Percentiles rank a stretch among this genome's conserved stretches.
Evolutionary conservation across 2,888 invertebrate genomes (phyloP).

Genomic region (Silvanus unidentatus): DNA sequence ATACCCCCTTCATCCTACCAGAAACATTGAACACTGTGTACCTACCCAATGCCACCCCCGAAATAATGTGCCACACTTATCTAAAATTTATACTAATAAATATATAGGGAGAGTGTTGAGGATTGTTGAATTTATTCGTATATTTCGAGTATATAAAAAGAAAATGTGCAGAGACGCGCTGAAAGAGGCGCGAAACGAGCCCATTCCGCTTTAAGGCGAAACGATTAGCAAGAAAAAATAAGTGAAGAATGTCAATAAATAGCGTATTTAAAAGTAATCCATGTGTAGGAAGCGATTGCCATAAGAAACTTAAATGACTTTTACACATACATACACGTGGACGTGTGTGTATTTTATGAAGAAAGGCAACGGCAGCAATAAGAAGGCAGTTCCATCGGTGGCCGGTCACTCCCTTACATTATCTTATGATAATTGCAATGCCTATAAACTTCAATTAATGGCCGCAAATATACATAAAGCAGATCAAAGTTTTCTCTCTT

Average conservation of each 20-base stretch:
- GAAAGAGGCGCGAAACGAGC: too few species aligned
- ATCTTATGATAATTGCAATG: constrained; percentile 47
- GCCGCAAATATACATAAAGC: constrained; percentile 46
- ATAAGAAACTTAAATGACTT: constrained; percentile 33
- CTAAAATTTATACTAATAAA: too few species aligned
- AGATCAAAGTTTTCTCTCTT: constrained; percentile 44
- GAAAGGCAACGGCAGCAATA: constrained; percentile 20
- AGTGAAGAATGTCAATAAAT: constrained; percentile 20
- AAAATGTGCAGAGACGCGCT: too few species aligned
- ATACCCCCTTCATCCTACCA: constrained; percentile 61
- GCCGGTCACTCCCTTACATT: constrained; percentile 44
- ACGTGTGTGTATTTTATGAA: constrained; percentile 16
- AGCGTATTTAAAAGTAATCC: constrained; percentile 22
- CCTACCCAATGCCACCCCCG: constrained; percentile 42
- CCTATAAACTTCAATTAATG: constrained; percentile 48
- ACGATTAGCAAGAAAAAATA: too few species aligned
- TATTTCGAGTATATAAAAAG: too few species aligned
- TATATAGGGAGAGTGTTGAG: too few species aligned
- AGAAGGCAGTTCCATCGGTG: constrained; percentile 25
- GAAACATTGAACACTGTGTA: constrained; percentile 43
- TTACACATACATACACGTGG: constrained; percentile 31
- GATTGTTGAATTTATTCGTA: too few species aligned
- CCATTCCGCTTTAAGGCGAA: too few species aligned
- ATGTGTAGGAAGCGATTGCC: constrained; percentile 38
- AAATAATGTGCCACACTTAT: constrained; percentile 18